phyloP scores from a whole-genome alignment of 2,797 vertebrate species.

The Numenius phaeopus region DNA sequence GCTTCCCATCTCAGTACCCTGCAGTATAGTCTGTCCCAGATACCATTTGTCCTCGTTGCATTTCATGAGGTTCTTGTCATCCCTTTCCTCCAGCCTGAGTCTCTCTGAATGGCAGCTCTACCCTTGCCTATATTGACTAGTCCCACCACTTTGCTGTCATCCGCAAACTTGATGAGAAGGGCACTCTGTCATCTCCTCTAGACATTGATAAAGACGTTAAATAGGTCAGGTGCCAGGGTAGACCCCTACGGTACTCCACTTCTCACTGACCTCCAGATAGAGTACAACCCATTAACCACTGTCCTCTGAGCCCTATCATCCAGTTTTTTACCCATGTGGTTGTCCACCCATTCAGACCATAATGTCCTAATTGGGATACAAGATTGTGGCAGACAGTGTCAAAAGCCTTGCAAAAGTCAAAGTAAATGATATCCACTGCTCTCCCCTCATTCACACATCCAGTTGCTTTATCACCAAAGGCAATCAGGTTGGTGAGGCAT shows the following conservation, averaged over 20 bases:
- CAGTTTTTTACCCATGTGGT: not conserved
- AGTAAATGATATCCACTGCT: not conserved
- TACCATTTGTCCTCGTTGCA: not conserved
- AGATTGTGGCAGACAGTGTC: fast-evolving
- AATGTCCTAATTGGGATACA: not conserved
- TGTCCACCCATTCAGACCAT: not conserved
- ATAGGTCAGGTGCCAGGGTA: not conserved
- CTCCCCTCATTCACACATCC: not conserved
- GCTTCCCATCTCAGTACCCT: not conserved
- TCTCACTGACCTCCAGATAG: not conserved
- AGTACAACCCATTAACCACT: not conserved
- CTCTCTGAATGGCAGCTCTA: not conserved
- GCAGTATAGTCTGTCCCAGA: not conserved
- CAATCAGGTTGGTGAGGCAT: not conserved
- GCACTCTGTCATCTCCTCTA: not conserved
- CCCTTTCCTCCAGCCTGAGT: not conserved
- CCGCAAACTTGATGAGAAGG: not conserved
- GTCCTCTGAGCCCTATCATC: not conserved
- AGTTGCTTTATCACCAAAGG: not conserved
- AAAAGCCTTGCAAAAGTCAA: not conserved
- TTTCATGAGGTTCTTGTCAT: not conserved
- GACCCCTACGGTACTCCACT: not conserved
- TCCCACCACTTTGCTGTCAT: not conserved
- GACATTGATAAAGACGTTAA: not conserved
- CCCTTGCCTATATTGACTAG: not conserved